These are phyloP conservation scores for Acanthiza pusilla DNA, from an alignment of 2,797 vertebrate species.

Conservation along the genomic window DNA sequence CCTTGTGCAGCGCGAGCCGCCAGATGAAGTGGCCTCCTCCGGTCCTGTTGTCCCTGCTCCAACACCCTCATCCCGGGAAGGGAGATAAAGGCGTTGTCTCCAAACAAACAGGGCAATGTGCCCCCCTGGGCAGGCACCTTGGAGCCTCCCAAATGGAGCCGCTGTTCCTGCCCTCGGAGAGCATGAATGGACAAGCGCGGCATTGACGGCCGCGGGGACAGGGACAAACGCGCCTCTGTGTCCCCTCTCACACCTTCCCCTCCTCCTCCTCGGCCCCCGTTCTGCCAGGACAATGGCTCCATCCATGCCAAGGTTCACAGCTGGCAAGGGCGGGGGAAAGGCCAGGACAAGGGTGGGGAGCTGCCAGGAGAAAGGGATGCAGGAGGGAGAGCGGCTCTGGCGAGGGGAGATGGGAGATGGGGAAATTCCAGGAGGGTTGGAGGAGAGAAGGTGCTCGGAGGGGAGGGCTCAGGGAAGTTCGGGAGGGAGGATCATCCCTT, in stretches of 20 bases:
- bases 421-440: background rate
- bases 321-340: conserved; percentile 68
- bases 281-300: conserved; percentile 71
- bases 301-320: conserved; percentile 78
- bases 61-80: background rate
- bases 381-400: background rate
- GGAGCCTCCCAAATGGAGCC: conserved; percentile 60
- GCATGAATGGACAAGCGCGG: conserved; percentile 80
- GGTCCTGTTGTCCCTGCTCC: background rate
- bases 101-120: conserved; percentile 61
- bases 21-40: background rate
- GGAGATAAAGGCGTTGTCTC: conserved; percentile 46
- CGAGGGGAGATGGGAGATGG: background rate
- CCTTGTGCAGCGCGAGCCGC: background rate
- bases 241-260: conserved; percentile 76
- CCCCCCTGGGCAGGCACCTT: conserved; percentile 66
- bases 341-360: conserved; percentile 39
- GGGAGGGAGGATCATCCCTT: background rate
- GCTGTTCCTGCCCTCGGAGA: conserved; percentile 76
- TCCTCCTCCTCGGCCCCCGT: conserved; percentile 53
- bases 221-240: conserved; percentile 79
- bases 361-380: background rate
- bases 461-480: background rate
- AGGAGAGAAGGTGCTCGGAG: background rate
- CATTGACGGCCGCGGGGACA: conserved; percentile 76